Conservation (phyloP, 2,888 invertebrate genomes). For the Hypomecis punctinalis region DNA sequence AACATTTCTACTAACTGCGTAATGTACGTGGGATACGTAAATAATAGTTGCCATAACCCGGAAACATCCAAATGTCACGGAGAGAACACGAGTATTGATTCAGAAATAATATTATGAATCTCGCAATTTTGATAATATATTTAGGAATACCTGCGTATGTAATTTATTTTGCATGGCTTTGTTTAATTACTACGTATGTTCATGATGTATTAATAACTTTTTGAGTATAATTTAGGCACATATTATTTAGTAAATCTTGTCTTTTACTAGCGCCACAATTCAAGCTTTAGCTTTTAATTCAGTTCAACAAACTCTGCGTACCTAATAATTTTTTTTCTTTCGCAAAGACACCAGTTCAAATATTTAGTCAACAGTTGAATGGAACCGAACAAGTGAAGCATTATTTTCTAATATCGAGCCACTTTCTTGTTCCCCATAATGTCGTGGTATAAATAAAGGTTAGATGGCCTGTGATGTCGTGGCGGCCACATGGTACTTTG, state of each 20-base stretch:
- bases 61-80: constrained; percentile 13
- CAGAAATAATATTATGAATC: too few relatives aligned
- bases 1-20: constrained; percentile 14
- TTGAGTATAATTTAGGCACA: too few relatives aligned
- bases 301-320: background rate
- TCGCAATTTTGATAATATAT: too few relatives aligned
- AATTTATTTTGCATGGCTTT: too few relatives aligned
- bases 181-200: too few relatives aligned
- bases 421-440: constrained; percentile 15
- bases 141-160: too few relatives aligned
- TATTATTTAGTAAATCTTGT: too few relatives aligned
- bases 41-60: constrained; percentile 14
- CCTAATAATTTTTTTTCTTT: background rate
- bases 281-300: too few relatives aligned
- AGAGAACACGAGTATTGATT: background rate
- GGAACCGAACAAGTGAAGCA: constrained; percentile 8
- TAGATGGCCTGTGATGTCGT: constrained; percentile 14
- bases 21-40: constrained; percentile 22
- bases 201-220: too few relatives aligned
- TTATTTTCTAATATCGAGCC: constrained; percentile 29
- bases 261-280: too few relatives aligned
- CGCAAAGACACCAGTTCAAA: background rate
- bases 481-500: constrained; percentile 8
- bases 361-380: background rate
- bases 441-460: background rate